Evolutionary conservation across 2,113 vertebrate genomes (phyloP), one percentile per base, ranked within the genome.

Genomic region (Mirounga angustirostris): DNA sequence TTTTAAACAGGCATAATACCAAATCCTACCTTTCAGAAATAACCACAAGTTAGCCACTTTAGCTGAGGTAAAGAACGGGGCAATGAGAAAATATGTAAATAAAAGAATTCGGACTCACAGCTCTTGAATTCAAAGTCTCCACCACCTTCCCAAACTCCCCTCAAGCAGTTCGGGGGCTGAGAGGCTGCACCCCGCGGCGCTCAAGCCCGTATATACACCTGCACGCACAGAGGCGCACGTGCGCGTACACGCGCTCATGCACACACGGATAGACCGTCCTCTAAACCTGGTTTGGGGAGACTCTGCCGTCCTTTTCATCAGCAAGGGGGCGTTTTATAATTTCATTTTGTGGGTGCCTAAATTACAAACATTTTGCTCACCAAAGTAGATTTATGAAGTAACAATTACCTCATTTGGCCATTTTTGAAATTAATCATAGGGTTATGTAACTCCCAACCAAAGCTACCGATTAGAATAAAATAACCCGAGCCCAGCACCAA

Each of bases 301-400:
- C 13, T 6, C n/a, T 43, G 8, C n/a, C 21, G 5, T 33, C n/a
- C n/a, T 59, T 94, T 82, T 73, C n/a, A 79, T 89, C 81, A 83
- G 30, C 16, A 40, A 9, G 54, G 79, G 33, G n/a, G 1, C 5
- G 4, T 50, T 93, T 93, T 54, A 46, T 43, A 36, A 86, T 83
- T 92, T 92, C n/a, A 80, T 89, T 88, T 92, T 88, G 58, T 73
- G 54, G 33, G 63, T 81, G 14, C 52, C 69, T 84, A 85, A 22
- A 33, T 94, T 65, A 93, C 76, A 91, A 97, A 84, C 69, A 90
- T 91, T 92, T 87, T 79, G 33, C 54, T 95, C 76, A 73, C 83
- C 93, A 93, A 93, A 74, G 46, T 15, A 71, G 71, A 78, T 94
- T 90, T 97, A 83, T 90, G 80, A 92, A 95, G 93, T 97, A 95